Conservation (phyloP, 2,113 vertebrate genomes). For the Rousettus leschenaultii region DNA sequence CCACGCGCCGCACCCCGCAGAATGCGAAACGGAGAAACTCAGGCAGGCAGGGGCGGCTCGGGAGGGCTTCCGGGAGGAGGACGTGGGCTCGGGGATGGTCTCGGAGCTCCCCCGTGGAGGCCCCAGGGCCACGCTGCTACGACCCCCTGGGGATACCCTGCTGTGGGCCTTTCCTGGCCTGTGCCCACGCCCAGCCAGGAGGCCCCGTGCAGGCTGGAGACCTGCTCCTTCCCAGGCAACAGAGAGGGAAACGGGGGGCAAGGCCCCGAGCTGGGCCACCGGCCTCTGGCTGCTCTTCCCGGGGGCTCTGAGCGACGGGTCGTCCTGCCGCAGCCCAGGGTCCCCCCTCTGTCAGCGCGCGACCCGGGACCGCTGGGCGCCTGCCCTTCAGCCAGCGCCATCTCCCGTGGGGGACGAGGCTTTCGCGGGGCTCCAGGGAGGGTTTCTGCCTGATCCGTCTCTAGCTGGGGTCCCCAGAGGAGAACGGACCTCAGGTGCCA, state of each 20-base stretch:
- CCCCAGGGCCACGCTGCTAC: neutral
- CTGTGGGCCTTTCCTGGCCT: neutral
- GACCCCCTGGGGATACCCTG: rapidly evolving
- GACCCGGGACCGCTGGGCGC: neutral
- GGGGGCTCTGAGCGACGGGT: rapidly evolving
- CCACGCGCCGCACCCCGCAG: rapidly evolving
- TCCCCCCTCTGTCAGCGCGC: rapidly evolving
- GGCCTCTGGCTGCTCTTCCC: neutral
- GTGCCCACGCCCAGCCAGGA: neutral
- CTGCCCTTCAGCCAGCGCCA: rapidly evolving
- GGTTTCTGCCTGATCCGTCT: neutral
- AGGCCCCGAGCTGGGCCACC: neutral
- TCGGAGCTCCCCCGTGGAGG: neutral
- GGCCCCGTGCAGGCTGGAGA: rapidly evolving
- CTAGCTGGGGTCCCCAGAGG: rapidly evolving
- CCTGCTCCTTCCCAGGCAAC: rapidly evolving
- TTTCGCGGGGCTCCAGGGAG: neutral
- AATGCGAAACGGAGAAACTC: neutral
- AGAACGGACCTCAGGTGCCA: rapidly evolving
- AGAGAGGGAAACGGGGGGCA: neutral
- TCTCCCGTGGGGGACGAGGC: rapidly evolving
- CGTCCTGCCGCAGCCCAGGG: rapidly evolving
- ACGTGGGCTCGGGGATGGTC: rapidly evolving
- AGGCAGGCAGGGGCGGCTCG: no score
- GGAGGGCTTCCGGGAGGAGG: neutral